Evolutionary conservation across 2,888 invertebrate species (phyloP).

Genomic region (Cactoblastis cactorum): DNA sequence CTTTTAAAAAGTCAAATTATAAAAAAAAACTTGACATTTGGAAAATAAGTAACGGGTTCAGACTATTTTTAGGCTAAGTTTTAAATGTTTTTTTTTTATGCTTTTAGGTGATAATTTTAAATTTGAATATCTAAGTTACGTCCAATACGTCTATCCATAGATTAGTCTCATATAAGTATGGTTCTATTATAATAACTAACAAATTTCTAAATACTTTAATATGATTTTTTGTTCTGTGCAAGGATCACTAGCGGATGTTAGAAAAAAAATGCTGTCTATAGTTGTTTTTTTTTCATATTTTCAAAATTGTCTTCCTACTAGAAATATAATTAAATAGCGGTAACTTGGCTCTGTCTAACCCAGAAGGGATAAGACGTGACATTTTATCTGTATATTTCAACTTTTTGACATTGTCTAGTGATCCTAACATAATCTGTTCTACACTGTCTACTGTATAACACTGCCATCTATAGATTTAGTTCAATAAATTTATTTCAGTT

Average conservation of each 20-base stretch:
- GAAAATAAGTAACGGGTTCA: neutral
- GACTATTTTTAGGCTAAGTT: too few relatives aligned
- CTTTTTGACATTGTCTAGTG: neutral
- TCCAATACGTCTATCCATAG: neutral
- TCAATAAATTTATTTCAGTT: conserved; percentile 1
- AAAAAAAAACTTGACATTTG: neutral
- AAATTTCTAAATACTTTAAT: neutral
- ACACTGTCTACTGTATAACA: conserved; percentile 17
- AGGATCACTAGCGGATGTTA: neutral
- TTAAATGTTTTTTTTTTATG: neutral
- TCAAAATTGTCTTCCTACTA: too few relatives aligned
- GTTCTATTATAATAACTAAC: conserved; percentile 1
- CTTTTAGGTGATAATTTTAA: neutral
- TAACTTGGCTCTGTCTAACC: too few relatives aligned
- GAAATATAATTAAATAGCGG: too few relatives aligned
- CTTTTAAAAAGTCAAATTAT: conserved; percentile 15
- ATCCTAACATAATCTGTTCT: conserved; percentile 9
- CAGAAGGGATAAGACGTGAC: too few relatives aligned
- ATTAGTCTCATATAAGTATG: neutral
- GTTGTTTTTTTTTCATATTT: neutral
- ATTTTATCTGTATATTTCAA: too few relatives aligned
- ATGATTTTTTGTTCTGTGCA: conserved; percentile 1
- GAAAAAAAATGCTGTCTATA: too few relatives aligned
- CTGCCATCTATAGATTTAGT: conserved; percentile 2
- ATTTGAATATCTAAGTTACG: neutral